A percentile compares a stretch with the other conserved stretches of the same genome.
phyloP scores from a whole-genome alignment of 1,140 invertebrate genomes.

The Trialeurodes vaporariorum region DNA sequence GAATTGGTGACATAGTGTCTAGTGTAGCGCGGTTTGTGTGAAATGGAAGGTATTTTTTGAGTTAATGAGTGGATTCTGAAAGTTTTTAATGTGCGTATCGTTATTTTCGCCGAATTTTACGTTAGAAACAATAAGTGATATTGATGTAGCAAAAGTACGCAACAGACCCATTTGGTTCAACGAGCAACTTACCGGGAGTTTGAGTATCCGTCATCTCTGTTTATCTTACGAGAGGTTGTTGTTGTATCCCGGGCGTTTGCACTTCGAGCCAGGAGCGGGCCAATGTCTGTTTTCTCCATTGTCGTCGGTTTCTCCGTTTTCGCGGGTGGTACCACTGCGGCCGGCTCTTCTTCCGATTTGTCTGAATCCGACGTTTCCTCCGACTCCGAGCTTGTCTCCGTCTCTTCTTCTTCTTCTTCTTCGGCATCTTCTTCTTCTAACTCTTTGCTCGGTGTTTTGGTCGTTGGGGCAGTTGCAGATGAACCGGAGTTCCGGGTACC shows the following conservation, averaged over 20 bases:
- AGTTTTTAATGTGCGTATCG: too few species aligned
- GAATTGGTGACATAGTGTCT: too few species aligned
- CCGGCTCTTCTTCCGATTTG: slow-evolving; percentile 53
- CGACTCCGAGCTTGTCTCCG: slow-evolving; percentile 41
- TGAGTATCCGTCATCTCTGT: slow-evolving; percentile 21
- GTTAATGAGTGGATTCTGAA: too few species aligned
- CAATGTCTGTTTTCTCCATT: slow-evolving; percentile 67
- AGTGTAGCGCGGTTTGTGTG: too few species aligned
- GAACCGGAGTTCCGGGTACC: not conserved
- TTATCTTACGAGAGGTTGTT: slow-evolving; percentile 17
- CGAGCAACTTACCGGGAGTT: slow-evolving; percentile 13
- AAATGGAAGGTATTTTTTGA: too few species aligned
- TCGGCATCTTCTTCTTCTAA: slow-evolving; percentile 20
- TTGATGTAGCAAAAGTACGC: too few species aligned
- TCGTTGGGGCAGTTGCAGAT: not conserved
- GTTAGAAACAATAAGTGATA: too few species aligned
- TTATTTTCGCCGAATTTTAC: too few species aligned
- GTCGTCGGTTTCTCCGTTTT: slow-evolving; percentile 21
- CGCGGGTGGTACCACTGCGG: slow-evolving; percentile 17
- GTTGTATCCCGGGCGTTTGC: slow-evolving; percentile 47
- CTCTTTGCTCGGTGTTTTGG: slow-evolving; percentile 11
- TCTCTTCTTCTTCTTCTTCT: slow-evolving; percentile 39
- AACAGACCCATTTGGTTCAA: too few species aligned
- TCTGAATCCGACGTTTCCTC: slow-evolving; percentile 40
- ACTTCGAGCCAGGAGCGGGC: slow-evolving; percentile 59